Percentiles rank a stretch among this genome's conserved stretches.
These are phyloP conservation scores for Alexandromys fortis DNA, from an alignment of 2,113 vertebrate genomes.

Conservation along the genomic window DNA sequence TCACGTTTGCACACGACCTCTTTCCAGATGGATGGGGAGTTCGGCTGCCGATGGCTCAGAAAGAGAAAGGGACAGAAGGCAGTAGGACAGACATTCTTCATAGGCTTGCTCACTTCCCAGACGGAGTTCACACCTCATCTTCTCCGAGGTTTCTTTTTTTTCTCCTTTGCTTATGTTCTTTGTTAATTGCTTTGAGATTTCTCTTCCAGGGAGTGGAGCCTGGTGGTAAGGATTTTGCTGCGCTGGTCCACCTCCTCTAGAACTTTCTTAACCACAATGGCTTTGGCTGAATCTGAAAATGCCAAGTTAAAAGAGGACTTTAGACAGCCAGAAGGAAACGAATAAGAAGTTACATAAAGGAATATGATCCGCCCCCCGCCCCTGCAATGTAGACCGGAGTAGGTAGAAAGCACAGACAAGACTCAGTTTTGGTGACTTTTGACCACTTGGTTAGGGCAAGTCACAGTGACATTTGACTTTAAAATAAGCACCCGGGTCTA, in stretches of 20 bases:
- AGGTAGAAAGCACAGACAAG: not conserved
- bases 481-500: not conserved
- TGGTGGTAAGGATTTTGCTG: slow-evolving; percentile 86
- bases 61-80: slow-evolving; percentile 66
- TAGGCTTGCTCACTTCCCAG: slow-evolving; percentile 57
- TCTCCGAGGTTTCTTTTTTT: not conserved
- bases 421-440: not conserved
- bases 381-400: not conserved
- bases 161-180: slow-evolving; percentile 16
- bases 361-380: not conserved
- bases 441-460: not conserved
- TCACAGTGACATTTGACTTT: not conserved
- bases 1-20: not conserved
- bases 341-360: not conserved
- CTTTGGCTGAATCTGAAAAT: slow-evolving; percentile 85
- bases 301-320: slow-evolving; percentile 51
- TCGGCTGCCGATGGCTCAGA: not conserved
- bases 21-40: slow-evolving; percentile 14
- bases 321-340: not conserved
- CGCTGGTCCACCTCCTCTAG: slow-evolving; percentile 86
- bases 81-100: slow-evolving; percentile 49
- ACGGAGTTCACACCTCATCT: slow-evolving; percentile 58
- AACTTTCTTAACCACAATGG: slow-evolving; percentile 87
- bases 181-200: slow-evolving; percentile 78
- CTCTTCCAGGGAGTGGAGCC: slow-evolving; percentile 83